Percentiles rank a stretch among this genome's conserved stretches.
These are phyloP conservation scores for Indicator maculatus DNA, from an alignment of 2,113 vertebrate genomes.

Conservation along the genomic window DNA sequence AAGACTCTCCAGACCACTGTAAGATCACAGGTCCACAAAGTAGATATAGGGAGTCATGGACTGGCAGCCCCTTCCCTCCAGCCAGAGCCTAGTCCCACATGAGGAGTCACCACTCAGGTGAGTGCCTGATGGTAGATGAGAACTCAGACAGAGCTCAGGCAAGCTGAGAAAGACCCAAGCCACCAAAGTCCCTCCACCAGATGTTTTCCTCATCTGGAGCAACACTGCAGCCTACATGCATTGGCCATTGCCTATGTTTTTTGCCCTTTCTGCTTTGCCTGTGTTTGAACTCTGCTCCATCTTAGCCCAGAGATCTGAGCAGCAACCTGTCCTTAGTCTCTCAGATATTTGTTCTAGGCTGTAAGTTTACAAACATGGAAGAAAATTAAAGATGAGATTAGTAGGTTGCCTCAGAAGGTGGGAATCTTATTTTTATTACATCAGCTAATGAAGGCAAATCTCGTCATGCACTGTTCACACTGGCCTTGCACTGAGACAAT, in stretches of 20 bases:
- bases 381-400: conserved; percentile 4
- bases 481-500: background rate
- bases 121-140: background rate
- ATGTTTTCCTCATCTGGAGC: background rate
- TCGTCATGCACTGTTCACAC: background rate
- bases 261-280: background rate
- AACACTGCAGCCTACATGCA: background rate
- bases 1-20: background rate
- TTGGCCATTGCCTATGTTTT: background rate
- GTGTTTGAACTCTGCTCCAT: background rate
- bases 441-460: background rate
- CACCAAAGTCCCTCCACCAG: background rate
- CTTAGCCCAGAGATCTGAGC: background rate
- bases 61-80: background rate
- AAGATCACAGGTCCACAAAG: background rate
- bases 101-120: background rate
- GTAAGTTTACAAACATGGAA: background rate
- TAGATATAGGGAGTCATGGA: background rate
- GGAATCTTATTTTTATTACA: conserved; percentile 8
- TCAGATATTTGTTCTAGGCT: conserved; percentile 9
- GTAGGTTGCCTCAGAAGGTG: conserved; percentile 1
- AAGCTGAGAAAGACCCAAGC: background rate
- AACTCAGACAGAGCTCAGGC: background rate
- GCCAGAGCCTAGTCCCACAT: background rate
- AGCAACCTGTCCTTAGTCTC: background rate